Percentiles rank a stretch among this genome's conserved stretches.
Conservation (phyloP, 2,113 vertebrate genomes). For the Hydropotes inermis region DNA sequence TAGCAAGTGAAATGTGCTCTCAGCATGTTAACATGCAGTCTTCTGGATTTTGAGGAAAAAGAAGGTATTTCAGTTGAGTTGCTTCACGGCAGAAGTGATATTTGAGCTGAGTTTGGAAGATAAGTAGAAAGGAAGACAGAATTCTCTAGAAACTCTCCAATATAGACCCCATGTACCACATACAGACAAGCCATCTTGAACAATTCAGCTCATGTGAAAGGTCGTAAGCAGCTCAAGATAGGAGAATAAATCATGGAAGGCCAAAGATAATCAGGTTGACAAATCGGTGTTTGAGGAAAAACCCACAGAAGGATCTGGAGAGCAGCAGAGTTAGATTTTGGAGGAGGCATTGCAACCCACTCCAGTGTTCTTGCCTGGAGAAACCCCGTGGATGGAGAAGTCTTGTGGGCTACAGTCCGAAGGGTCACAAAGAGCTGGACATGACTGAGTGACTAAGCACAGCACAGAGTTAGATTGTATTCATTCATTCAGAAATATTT, state of each 20-base stretch:
- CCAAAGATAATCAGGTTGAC: neutral
- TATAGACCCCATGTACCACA: neutral
- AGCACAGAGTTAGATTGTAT: neutral
- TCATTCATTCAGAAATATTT: neutral
- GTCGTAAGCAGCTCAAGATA: neutral
- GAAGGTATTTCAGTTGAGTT: neutral
- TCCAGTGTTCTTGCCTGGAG: neutral
- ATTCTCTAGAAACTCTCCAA: neutral
- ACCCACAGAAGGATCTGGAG: neutral
- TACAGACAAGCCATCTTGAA: neutral
- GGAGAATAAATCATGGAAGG: neutral
- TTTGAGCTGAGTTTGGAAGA: neutral
- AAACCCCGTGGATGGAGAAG: neutral
- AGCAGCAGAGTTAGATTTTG: neutral
- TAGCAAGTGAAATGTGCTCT: neutral
- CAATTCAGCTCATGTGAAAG: neutral
- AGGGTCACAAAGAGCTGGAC: neutral
- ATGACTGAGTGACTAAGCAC: neutral
- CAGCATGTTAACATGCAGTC: neutral
- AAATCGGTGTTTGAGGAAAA: neutral
- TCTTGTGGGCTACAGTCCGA: neutral
- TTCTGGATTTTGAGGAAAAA: neutral
- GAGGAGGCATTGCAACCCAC: neutral
- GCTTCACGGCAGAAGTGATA: neutral
- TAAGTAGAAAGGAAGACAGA: neutral